Conservation (phyloP, 1,140 invertebrate genomes). For the Brachionus asplanchnoidis region DNA sequence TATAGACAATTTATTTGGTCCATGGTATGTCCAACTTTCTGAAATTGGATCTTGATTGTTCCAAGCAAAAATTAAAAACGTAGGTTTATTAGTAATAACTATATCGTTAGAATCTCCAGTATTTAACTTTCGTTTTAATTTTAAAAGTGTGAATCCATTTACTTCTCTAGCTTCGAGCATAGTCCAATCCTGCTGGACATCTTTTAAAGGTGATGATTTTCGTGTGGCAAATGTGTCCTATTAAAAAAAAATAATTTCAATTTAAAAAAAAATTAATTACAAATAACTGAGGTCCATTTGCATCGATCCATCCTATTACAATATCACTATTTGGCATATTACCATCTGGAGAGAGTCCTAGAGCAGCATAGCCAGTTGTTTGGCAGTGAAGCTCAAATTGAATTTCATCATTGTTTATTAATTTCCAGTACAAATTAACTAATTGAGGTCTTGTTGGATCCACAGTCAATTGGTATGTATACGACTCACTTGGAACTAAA, state of each 20-base stretch:
- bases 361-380: conserved; percentile 72
- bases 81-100: not conserved
- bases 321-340: conserved; percentile 74
- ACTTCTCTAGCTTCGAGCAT: conserved; percentile 25
- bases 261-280: not conserved
- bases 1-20: conserved; percentile 10
- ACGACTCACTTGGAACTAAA: conserved; percentile 12
- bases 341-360: conserved; percentile 72
- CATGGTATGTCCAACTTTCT: conserved; percentile 16
- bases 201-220: not conserved
- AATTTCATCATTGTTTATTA: conserved; percentile 8
- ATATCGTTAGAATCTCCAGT: conserved; percentile 29
- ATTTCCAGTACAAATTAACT: conserved; percentile 16
- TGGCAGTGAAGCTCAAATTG: conserved; percentile 44
- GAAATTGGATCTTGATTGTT: conserved; percentile 16
- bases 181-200: conserved; percentile 1
- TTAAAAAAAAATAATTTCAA: not conserved
- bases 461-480: not conserved
- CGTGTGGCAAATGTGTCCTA: conserved; percentile 13
- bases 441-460: conserved; percentile 10
- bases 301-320: conserved; percentile 57
- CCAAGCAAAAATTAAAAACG: conserved; percentile 28
- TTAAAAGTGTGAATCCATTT: conserved; percentile 4
- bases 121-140: not conserved
- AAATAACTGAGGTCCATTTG: not conserved